These are phyloP conservation scores for Tenthredo scrophulariae DNA, from an alignment of 2,888 invertebrate genomes.

Conservation along the genomic window DNA sequence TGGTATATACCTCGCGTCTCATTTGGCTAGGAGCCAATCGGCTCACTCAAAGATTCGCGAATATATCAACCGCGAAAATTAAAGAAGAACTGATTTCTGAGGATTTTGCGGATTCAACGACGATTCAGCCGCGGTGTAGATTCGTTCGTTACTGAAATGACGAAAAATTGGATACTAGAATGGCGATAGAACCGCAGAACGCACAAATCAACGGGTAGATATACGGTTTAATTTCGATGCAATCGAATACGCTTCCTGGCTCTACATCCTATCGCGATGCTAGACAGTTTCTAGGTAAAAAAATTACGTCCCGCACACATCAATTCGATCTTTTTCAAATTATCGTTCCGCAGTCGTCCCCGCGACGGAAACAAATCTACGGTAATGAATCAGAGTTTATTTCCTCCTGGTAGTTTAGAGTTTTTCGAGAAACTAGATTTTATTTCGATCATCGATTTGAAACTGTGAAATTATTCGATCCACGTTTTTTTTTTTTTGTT, in stretches of 20 bases:
- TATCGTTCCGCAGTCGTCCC: background rate
- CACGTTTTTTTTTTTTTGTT: too few species aligned
- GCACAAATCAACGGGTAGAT: background rate
- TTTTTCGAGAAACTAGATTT: too few species aligned
- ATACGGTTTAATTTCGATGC: constrained; percentile 22
- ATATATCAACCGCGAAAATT: background rate
- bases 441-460: too few species aligned
- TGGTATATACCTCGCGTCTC: background rate
- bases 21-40: constrained; percentile 42
- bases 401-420: background rate
- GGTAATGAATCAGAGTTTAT: background rate
- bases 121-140: background rate
- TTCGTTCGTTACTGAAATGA: background rate
- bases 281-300: background rate
- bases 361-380: constrained; percentile 16
- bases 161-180: background rate
- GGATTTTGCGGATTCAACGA: background rate
- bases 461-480: too few species aligned
- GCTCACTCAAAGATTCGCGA: background rate
- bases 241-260: background rate
- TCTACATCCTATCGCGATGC: too few species aligned
- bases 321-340: background rate
- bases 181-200: background rate
- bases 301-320: background rate
- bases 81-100: background rate